phyloP scores from a whole-genome alignment of 2,888 invertebrate genomes.

The Acronicta psi region DNA sequence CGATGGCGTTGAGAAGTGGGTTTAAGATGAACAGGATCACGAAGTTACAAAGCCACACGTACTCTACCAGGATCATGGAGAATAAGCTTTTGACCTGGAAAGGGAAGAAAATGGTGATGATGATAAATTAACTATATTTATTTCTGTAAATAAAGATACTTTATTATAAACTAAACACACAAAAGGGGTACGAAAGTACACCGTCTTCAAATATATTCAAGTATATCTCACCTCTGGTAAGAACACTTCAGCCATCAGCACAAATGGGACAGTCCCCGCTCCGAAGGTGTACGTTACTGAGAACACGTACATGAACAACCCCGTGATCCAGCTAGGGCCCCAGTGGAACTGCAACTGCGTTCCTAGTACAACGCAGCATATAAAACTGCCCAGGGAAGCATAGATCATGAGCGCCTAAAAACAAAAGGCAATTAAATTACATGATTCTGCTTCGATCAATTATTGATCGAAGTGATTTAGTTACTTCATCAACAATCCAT shows the following conservation, averaged over 20 bases:
- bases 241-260: slow-evolving; percentile 72
- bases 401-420: slow-evolving; percentile 65
- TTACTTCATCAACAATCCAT: no score
- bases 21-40: slow-evolving; percentile 72
- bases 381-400: slow-evolving; percentile 58
- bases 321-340: slow-evolving; percentile 71
- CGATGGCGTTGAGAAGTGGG: slow-evolving; percentile 67
- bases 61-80: slow-evolving; percentile 70
- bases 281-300: slow-evolving; percentile 65
- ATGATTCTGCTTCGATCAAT: no score
- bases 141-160: no score
- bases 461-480: no score
- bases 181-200: no score
- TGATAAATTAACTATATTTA: no score
- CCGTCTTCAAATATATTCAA: no score
- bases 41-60: slow-evolving; percentile 73
- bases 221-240: slow-evolving; percentile 68
- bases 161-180: no score
- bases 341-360: slow-evolving; percentile 70
- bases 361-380: slow-evolving; percentile 68
- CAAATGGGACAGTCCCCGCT: slow-evolving; percentile 72
- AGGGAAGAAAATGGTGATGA: neutral
- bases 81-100: slow-evolving; percentile 70
- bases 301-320: slow-evolving; percentile 66
- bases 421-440: neutral